Conservation (phyloP, 2,797 vertebrate species). For the Synanceia verrucosa region DNA sequence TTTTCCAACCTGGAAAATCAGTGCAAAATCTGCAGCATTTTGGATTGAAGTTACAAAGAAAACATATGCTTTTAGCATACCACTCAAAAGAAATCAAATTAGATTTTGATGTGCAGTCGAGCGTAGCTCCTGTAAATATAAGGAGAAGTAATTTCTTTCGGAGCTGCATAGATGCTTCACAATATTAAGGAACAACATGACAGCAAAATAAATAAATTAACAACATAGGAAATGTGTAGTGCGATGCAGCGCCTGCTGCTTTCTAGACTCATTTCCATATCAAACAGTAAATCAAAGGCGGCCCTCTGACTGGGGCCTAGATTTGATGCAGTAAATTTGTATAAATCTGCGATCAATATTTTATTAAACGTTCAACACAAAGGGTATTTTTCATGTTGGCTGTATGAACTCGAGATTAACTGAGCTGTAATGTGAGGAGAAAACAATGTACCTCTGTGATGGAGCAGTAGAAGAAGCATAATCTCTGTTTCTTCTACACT, state of each 20-base stretch:
- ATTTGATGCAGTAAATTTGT: slow-evolving; percentile 81
- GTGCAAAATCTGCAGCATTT: slow-evolving; percentile 80
- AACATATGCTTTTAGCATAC: slow-evolving; percentile 3
- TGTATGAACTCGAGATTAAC: slow-evolving; percentile 72
- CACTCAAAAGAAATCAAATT: slow-evolving; percentile 5
- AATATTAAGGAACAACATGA: slow-evolving; percentile 69
- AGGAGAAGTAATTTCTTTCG: slow-evolving; percentile 44
- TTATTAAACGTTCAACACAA: slow-evolving; percentile 79
- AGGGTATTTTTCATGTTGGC: slow-evolving; percentile 76
- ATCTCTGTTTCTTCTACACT: slow-evolving; percentile 12
- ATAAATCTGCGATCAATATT: slow-evolving; percentile 84
- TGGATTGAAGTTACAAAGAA: slow-evolving; percentile 47
- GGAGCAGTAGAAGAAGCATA: background rate
- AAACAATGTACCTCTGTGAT: slow-evolving; percentile 48
- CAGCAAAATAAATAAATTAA: slow-evolving; percentile 81
- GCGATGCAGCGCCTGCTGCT: slow-evolving; percentile 67
- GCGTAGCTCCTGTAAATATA: slow-evolving; percentile 43
- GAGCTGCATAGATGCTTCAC: slow-evolving; percentile 44
- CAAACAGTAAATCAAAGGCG: slow-evolving; percentile 76
- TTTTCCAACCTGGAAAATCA: slow-evolving; percentile 60
- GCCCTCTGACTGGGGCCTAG: slow-evolving; percentile 68
- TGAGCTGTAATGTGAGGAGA: slow-evolving; percentile 46
- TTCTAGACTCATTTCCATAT: slow-evolving; percentile 79
- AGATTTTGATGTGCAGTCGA: slow-evolving; percentile 25
- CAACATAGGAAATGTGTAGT: slow-evolving; percentile 73